These are phyloP conservation scores for Nasonia oneida DNA, from an alignment of 2,888 invertebrate genomes.

Conservation along the genomic window DNA sequence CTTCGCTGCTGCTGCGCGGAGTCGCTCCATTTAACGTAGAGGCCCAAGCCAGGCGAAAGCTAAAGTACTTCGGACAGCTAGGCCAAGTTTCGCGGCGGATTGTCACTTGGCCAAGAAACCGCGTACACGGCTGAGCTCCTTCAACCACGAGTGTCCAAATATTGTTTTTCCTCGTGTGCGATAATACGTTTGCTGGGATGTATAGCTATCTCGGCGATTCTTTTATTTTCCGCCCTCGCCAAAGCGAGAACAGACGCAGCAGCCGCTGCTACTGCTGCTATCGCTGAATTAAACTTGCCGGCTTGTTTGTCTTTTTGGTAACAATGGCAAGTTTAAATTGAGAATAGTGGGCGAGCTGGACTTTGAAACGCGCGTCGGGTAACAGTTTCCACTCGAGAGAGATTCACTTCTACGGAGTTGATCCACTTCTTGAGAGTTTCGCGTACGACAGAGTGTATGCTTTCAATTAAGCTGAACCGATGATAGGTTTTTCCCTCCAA, in stretches of 20 bases:
- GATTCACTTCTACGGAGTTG: slow-evolving; percentile 28
- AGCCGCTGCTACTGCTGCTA: neutral
- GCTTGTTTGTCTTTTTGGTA: slow-evolving; percentile 40
- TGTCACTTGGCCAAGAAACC: slow-evolving; percentile 18
- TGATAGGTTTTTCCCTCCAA: neutral
- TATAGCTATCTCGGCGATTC: neutral
- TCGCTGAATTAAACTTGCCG: slow-evolving; percentile 4
- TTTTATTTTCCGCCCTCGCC: neutral
- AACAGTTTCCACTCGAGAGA: neutral
- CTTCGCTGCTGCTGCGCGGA: neutral
- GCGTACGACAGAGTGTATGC: neutral
- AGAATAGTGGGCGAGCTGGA: slow-evolving; percentile 17
- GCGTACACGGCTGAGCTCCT: slow-evolving; percentile 16
- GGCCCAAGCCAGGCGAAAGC: neutral
- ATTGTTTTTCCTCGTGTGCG: slow-evolving; percentile 21
- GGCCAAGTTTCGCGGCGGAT: slow-evolving; percentile 24
- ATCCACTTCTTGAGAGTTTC: slow-evolving; percentile 16
- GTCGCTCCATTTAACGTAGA: neutral
- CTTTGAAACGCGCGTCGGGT: slow-evolving; percentile 16
- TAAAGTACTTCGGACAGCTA: slow-evolving; percentile 3
- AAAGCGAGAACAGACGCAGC: neutral
- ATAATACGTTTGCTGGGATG: slow-evolving; percentile 10
- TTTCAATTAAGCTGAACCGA: slow-evolving; percentile 34
- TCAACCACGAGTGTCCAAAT: slow-evolving; percentile 26
- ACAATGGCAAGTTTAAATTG: slow-evolving; percentile 53